Evolutionary conservation across 2,797 vertebrate species (phyloP), one percentile per base, ranked within the genome.

Genomic region (Mareca strepera): DNA sequence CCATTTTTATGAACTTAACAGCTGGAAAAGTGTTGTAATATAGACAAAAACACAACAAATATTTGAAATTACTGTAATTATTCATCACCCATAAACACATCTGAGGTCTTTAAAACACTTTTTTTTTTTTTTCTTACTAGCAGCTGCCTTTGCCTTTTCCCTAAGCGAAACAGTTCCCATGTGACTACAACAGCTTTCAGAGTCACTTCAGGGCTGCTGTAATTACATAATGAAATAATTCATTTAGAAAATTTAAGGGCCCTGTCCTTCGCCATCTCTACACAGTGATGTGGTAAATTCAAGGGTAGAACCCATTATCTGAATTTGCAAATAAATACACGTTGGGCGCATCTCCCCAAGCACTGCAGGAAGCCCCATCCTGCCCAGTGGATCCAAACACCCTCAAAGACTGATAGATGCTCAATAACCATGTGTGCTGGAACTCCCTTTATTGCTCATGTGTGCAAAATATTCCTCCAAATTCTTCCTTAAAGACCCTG

Each of bases 351-450:
- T 28, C 52, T 43, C 22, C 33, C 14, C 3, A 17, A 29, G 52
- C 2, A 0, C 8, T 6, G 17, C 52, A 70, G 12, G 35, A 70
- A 75, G 4, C 7, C 22, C 28, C 2, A 0, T 4, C 17, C 48
- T 26, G 14, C 14, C 31, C 50, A 18, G 12, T 3, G 53, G 5
- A 15, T 50, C 50, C 44, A 7, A n/a, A 13, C 28, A 8, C 28
- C 35, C 37, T 37, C 26, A 1, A 9, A 29, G 17, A 83, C 5
- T n/a, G 29, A n/a, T 1, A 20, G 22, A 4, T 33, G 8, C 3
- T 78, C 50, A 28, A 17, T 13, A 26, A 12, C 21, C 0, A 0
- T 1, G 6, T 26, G 3, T 3, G 0, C 77, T 72, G 35, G 43
- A 56, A 39, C 25, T 79, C 37, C 41, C 26, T 79, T 79, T 80